Percentiles rank a stretch among this genome's conserved stretches.
phyloP scores from a whole-genome alignment of 2,888 invertebrate genomes.

The Xiphydria camelus region DNA sequence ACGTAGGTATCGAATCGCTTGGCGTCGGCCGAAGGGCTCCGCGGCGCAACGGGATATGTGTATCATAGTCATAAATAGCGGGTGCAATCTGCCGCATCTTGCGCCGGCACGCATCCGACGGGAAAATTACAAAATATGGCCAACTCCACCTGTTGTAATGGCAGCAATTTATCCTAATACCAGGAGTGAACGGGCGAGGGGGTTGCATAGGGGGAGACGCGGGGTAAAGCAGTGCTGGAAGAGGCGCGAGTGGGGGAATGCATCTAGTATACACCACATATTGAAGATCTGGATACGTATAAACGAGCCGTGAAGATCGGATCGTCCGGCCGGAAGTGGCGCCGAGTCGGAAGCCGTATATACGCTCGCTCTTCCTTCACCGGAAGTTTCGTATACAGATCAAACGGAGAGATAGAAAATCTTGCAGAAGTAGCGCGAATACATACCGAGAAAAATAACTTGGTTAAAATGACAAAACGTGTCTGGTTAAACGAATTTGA shows the following conservation, averaged over 20 bases:
- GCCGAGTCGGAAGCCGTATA: too few species aligned
- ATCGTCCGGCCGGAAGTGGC: too few species aligned
- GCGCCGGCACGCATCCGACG: constrained; percentile 34
- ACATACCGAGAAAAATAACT: too few species aligned
- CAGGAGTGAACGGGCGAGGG: constrained; percentile 13
- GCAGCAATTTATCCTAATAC: constrained; percentile 47
- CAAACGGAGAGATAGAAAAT: too few species aligned
- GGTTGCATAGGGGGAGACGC: neutral
- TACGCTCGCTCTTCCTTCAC: too few species aligned
- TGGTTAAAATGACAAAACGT: too few species aligned
- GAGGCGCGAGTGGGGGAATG: constrained; percentile 10
- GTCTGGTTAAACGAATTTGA: too few species aligned
- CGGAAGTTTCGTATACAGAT: too few species aligned
- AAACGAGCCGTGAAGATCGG: too few species aligned
- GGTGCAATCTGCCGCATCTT: constrained; percentile 39
- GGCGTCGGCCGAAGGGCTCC: neutral
- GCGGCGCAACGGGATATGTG: constrained; percentile 26
- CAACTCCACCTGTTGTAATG: constrained; percentile 45
- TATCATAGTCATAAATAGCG: constrained; percentile 39
- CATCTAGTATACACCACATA: too few species aligned
- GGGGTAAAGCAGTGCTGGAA: constrained; percentile 6
- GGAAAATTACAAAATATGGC: constrained; percentile 47
- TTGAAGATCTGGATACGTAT: constrained; percentile 9
- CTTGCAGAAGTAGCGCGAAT: too few species aligned
- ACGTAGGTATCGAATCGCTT: neutral